phyloP scores from a whole-genome alignment of 2,888 invertebrate species.

The Tenodera sinensis region DNA sequence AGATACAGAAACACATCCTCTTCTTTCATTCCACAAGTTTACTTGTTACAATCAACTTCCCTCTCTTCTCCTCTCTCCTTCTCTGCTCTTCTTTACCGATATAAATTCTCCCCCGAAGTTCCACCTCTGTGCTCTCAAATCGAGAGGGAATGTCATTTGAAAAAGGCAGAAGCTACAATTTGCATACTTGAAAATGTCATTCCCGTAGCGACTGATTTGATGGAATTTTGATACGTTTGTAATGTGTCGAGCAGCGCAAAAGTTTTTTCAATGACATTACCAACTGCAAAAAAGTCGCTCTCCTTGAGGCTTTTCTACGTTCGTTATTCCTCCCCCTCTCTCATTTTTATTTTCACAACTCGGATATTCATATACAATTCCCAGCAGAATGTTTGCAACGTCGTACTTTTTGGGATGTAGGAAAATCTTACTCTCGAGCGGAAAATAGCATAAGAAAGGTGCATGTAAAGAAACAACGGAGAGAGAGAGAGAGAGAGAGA shows the following conservation, averaged over 20 bases:
- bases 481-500: too few species aligned
- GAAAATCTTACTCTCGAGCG: too few species aligned
- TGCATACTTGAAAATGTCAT: background rate
- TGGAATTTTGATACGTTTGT: background rate
- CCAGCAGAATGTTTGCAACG: too few species aligned
- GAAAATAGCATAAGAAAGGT: too few species aligned
- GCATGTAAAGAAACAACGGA: too few species aligned
- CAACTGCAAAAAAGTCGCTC: background rate
- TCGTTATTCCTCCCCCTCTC: background rate
- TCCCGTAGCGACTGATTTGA: background rate
- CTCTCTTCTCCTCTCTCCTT: too few species aligned
- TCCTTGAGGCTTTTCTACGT: background rate
- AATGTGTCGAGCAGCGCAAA: background rate
- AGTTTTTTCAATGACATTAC: background rate
- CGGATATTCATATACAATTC: background rate
- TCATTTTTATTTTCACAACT: too few species aligned
- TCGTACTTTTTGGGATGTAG: too few species aligned
- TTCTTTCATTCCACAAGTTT: background rate
- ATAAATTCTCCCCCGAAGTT: background rate
- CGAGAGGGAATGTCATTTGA: background rate
- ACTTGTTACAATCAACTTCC: background rate
- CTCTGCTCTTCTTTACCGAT: too few species aligned
- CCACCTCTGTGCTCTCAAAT: background rate
- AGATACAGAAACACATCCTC: background rate
- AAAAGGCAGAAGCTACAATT: background rate